Evolutionary conservation across 2,797 vertebrate genomes (phyloP).

Genomic region (Typhlichthys subterraneus): DNA sequence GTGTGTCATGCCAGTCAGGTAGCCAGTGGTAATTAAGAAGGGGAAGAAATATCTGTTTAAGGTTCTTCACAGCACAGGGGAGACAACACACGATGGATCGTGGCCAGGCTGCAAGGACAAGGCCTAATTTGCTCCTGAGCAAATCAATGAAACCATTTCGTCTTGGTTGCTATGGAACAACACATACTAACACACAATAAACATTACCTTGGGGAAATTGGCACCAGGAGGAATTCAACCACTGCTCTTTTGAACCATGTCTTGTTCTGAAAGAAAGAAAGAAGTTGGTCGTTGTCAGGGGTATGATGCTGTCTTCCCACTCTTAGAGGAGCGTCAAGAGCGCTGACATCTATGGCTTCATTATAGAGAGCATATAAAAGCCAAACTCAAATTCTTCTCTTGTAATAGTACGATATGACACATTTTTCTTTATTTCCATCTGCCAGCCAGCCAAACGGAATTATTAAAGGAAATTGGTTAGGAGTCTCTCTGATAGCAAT

Average conservation of each 20-base stretch:
- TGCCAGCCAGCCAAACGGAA: constrained; percentile 28
- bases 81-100: constrained; percentile 62
- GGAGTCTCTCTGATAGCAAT: constrained; percentile 50
- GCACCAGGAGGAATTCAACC: constrained; percentile 46
- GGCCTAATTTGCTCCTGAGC: constrained; percentile 74
- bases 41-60: constrained; percentile 71
- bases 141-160: constrained; percentile 80
- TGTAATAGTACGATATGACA: constrained; percentile 3
- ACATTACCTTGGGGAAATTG: constrained; percentile 66
- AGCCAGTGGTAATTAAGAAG: constrained; percentile 77
- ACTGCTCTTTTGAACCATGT: constrained; percentile 50
- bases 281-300: constrained; percentile 36
- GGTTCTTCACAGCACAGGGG: constrained; percentile 42
- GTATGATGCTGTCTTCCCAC: constrained; percentile 36
- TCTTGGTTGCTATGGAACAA: constrained; percentile 71
- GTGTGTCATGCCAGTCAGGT: constrained; percentile 68
- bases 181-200: constrained; percentile 73
- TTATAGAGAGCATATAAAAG: constrained; percentile 25
- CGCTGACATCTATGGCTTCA: constrained; percentile 26
- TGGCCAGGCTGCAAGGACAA: constrained; percentile 54
- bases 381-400: constrained; percentile 30
- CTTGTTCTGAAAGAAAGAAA: constrained; percentile 29
- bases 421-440: constrained; percentile 7
- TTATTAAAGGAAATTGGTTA: constrained; percentile 30
- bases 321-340: constrained; percentile 22